These are phyloP conservation scores for Tromatobia lineatoria DNA, from an alignment of 2,888 invertebrate genomes.

Conservation along the genomic window DNA sequence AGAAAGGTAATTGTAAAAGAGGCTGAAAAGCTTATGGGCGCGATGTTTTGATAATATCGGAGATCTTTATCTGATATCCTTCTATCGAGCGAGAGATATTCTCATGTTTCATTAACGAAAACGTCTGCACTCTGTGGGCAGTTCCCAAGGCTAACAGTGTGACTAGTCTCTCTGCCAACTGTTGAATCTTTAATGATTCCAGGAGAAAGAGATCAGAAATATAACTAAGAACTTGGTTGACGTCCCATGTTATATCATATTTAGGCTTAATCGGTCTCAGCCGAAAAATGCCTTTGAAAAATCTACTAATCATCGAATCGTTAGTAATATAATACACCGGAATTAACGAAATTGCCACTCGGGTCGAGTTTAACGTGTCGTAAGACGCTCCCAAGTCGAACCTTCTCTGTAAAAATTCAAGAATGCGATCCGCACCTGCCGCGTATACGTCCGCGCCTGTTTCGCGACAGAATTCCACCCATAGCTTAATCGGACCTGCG, in stretches of 20 bases:
- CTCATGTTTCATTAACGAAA: too few relatives aligned
- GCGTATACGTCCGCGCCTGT: not conserved
- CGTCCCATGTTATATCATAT: too few relatives aligned
- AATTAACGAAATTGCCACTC: too few relatives aligned
- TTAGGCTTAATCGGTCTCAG: too few relatives aligned
- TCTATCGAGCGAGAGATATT: not conserved
- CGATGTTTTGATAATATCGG: slow-evolving; percentile 25
- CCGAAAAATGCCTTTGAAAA: too few relatives aligned
- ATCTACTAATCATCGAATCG: too few relatives aligned
- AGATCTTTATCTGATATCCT: slow-evolving; percentile 9
- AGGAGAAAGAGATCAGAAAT: too few relatives aligned
- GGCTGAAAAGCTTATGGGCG: slow-evolving; percentile 24
- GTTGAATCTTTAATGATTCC: not conserved
- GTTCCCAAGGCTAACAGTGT: slow-evolving; percentile 18
- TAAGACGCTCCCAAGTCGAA: slow-evolving; percentile 27
- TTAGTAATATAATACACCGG: too few relatives aligned
- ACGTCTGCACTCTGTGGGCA: too few relatives aligned
- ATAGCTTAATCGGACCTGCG: slow-evolving; percentile 9
- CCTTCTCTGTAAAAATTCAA: slow-evolving; percentile 20
- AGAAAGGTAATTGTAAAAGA: slow-evolving; percentile 11
- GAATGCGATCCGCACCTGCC: not conserved
- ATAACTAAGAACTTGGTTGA: too few relatives aligned
- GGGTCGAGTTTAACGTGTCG: slow-evolving; percentile 29
- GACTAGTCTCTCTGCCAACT: slow-evolving; percentile 17
- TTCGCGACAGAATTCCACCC: not conserved